phyloP scores from a whole-genome alignment of 2,113 vertebrate species.

The Podarcis muralis region DNA sequence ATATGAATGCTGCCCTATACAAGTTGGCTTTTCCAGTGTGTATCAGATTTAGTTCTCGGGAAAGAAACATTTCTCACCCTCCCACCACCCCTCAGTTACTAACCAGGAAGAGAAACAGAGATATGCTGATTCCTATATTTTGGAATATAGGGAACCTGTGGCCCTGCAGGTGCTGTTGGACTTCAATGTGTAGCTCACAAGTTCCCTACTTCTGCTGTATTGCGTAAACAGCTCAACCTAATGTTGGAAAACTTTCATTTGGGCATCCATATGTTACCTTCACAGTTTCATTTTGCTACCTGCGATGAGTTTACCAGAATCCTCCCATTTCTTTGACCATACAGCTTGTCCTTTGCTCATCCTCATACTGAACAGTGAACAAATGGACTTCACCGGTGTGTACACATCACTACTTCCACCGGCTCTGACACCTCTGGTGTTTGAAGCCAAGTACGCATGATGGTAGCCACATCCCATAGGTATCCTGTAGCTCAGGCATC shows the following conservation, averaged over 20 bases:
- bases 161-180: too few species aligned
- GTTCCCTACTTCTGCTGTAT: too few species aligned
- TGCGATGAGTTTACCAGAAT: neutral
- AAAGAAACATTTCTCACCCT: neutral
- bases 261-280: neutral
- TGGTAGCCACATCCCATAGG: too few species aligned
- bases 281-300: neutral
- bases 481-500: too few species aligned
- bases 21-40: neutral
- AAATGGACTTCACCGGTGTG: neutral
- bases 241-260: neutral
- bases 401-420: too few species aligned
- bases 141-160: too few species aligned
- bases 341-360: conserved; percentile 28
- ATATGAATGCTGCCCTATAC: neutral
- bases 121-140: too few species aligned
- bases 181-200: too few species aligned
- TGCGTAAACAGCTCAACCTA: neutral
- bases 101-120: neutral
- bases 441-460: too few species aligned
- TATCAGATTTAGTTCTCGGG: neutral
- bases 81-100: neutral
- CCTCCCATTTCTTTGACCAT: conserved; percentile 11
- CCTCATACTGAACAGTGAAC: conserved; percentile 6
- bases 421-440: too few species aligned